Base-by-base conservation (phyloP, 2,113 vertebrate genomes). In the Hippocampus guttulatus region DNA sequence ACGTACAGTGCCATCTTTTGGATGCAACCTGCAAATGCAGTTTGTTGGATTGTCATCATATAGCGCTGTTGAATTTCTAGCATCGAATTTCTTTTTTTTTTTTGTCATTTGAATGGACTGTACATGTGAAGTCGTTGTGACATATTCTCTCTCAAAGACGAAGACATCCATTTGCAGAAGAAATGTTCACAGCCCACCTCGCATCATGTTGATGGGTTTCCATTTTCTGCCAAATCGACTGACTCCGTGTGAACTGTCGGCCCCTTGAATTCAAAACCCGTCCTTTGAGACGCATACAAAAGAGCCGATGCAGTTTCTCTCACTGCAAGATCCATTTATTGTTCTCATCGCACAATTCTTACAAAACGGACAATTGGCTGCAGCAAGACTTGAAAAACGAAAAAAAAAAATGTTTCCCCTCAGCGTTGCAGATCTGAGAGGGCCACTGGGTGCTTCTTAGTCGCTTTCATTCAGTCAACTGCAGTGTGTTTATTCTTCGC, bases 311-410 rank as follows among this genome's bases (percentile, higher is more conserved):
- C 54, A 67, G 54, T 18, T 52, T 69, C 67, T 88, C 74, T 84
- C 87, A 88, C 87, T 88, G 84, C 85, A 89, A 86, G 85, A 85
- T 84, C 81, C 81, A 86, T 89, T 92, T 91, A 91, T 89, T 92
- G 84, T 91, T 90, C 74, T 89, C 78, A 72, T 90, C 74, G 79
- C 89, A 91, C 86, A 90, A 84, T 88, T 68, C 82, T 85, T 89
- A 91, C 87, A 90, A 89, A 92, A 90, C 79, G 84, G 72, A 79
- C 67, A 81, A 73, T 82, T 89, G 71, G 66, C 77, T 80, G 84
- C 75, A 75, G 70, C 76, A 67, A 68, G 79, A 85, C 85, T 83
- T 27, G 43, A 47, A 25, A n/a, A 83, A 85, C 87, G 83, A 10
- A 3, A 45, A 38, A 45, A 38, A 33, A 78, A 81, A 83, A 71